Base-by-base conservation (phyloP, 2,888 invertebrate genomes). In the Sinodicranocentrus sp. region DNA sequence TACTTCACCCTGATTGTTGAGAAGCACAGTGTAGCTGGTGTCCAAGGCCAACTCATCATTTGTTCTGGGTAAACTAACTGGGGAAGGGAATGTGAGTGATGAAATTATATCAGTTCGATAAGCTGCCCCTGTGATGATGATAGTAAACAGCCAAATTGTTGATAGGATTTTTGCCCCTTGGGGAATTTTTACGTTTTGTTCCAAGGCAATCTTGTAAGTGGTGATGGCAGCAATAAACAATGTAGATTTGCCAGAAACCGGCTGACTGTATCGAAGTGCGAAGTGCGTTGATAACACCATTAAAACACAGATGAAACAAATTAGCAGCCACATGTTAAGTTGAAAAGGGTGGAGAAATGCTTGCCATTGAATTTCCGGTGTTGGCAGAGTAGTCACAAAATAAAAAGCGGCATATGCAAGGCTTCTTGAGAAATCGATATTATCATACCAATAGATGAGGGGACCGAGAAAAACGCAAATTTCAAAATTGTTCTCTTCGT, bases 401-500 rank as follows among this genome's bases (percentile, higher is more conserved):
- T 15, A 23, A 1, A 57, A 2, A 1, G 10, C 71, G 3, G 52
- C 6, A 13, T 13, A 17, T 1, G 57, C 52, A 2, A 71, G 1
- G 13, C n/a, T 2, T 15, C 13, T 15, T 17, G 71, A 5, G 33
- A 57, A 57, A n/a, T 71, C 71, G 23, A 71, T 25, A 8, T 52
- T 6, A n/a, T 71, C 21, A 8, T 57, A 28, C 57, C 57, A 71
- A 21, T 23, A 8, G 8, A 71, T 33, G 8, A 26, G 57, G 10
- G 54, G 71, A 3, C 17, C 28, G 0, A 54, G 15, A 15, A 52
- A 28, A 8, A 52, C 5, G 6, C 8, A 0, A 8, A 28, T 5
- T 21, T 71, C 71, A n/a, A 48, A n/a, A 15, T 48, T 48, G 21
- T 57, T 23, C 33, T 71, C 71, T 33, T 57, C 57, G 28, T 71